Base-by-base conservation (phyloP, 2,888 invertebrate genomes). In the Morpho deidamia region DNA sequence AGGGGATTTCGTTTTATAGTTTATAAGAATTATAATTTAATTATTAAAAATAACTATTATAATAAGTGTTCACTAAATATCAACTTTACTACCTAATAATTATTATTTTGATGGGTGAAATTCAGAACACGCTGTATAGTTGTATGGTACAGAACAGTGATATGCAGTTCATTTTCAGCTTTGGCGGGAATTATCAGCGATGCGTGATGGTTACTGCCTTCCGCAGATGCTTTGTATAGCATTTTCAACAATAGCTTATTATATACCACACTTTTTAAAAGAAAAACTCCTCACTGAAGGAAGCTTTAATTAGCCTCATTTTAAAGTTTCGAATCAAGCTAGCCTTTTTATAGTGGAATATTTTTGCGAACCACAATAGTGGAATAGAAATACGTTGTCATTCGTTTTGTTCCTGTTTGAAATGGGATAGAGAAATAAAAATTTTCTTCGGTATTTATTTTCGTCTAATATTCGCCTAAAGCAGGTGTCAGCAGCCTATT, bases 101-200 rank as follows among this genome's bases (percentile, higher is more conserved):
- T n/a, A n/a, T n/a, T 23, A 23, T 23, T 23, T 23, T 23, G 23
- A 23, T 23, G 23, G 23, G 3, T 23, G 23, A 10, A 41, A 55
- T 37, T 35, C 3, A 9, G 37, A 65, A 39, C 67, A 66, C 1
- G 55, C 61, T 67, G 54, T 64, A 57, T 46, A 53, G 14, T 12
- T 47, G 60, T 55, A 51, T 56, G 63, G 58, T 53, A 64, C 59
- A 67, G 64, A 69, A 71, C 67, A 70, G 70, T 76, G 79, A 80
- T 76, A 73, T 74, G 70, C 72, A 74, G 74, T 72, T 78, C 77
- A 77, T 81, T 80, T 78, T 76, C 76, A 74, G 74, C 73, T 67
- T 67, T 66, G 65, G 70, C 64, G 67, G 59, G 65, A 74, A 76
- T 77, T 72, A 76, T 69, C 74, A 72, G 64, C 72, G 79, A 79